Conservation (phyloP, 2,888 invertebrate species). For the Drosophila subsilvestris region DNA sequence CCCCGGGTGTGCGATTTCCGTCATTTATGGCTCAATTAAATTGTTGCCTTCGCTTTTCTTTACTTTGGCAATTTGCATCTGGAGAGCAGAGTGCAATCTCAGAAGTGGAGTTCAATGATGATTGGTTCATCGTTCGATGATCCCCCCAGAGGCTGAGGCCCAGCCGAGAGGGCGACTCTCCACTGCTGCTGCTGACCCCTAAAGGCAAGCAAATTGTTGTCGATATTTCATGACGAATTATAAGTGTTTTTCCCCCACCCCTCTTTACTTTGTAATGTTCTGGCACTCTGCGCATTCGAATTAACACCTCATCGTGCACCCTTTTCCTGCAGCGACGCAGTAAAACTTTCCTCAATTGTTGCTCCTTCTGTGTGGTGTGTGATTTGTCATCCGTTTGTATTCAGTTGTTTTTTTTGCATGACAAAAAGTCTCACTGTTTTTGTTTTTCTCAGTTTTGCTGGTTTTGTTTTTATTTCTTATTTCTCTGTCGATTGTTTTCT, state of each 20-base stretch:
- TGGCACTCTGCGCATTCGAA: constrained; percentile 68
- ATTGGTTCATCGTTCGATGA: constrained; percentile 25
- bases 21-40: constrained; percentile 76
- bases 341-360: constrained; percentile 19
- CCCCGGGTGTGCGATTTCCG: constrained; percentile 57
- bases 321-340: constrained; percentile 20
- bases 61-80: constrained; percentile 60
- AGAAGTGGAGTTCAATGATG: constrained; percentile 25
- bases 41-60: constrained; percentile 56
- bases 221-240: no score
- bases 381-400: constrained; percentile 37
- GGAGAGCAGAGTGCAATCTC: constrained; percentile 18
- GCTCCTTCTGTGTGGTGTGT: constrained; percentile 25
- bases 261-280: not conserved
- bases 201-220: not conserved
- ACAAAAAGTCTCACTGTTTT: constrained; percentile 53
- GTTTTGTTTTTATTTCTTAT: constrained; percentile 10
- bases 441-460: constrained; percentile 10
- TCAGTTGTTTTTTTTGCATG: constrained; percentile 61
- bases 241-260: no score
- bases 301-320: constrained; percentile 65
- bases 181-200: not conserved
- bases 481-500: constrained; percentile 18
- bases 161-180: not conserved
- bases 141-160: not conserved